These are phyloP conservation scores for Malurus cyaneus DNA, from an alignment of 2,113 vertebrate genomes.

Conservation along the genomic window DNA sequence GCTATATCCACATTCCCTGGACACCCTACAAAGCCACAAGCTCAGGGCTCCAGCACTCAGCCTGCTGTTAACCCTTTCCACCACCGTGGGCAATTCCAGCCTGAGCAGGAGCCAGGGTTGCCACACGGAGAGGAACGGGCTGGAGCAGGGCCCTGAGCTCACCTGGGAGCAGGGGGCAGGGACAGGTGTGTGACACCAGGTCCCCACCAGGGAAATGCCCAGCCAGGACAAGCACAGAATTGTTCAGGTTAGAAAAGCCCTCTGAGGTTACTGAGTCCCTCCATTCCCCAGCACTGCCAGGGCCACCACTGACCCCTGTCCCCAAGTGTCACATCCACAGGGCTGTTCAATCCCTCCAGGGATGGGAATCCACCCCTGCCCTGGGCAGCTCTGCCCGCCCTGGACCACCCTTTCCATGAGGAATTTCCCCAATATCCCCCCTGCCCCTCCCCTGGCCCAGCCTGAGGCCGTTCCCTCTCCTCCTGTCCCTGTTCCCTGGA, in stretches of 20 bases:
- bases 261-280: background rate
- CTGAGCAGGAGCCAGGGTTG: background rate
- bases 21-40: background rate
- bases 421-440: fast-evolving
- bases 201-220: background rate
- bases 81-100: fast-evolving
- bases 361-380: background rate
- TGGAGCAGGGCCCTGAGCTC: background rate
- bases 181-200: background rate
- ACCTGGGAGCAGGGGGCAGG: background rate
- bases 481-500: background rate
- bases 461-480: background rate
- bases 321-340: background rate
- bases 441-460: background rate
- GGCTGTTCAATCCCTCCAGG: fast-evolving
- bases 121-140: fast-evolving
- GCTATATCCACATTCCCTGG: background rate
- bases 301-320: background rate
- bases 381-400: background rate
- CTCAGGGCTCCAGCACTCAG: background rate
- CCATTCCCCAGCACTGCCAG: background rate
- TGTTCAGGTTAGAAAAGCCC: background rate
- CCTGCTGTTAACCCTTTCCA: background rate
- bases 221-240: background rate
- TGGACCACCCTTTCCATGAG: fast-evolving